These are phyloP conservation scores for Diorhabda sublineata DNA, from an alignment of 1,140 invertebrate species.

Conservation along the genomic window DNA sequence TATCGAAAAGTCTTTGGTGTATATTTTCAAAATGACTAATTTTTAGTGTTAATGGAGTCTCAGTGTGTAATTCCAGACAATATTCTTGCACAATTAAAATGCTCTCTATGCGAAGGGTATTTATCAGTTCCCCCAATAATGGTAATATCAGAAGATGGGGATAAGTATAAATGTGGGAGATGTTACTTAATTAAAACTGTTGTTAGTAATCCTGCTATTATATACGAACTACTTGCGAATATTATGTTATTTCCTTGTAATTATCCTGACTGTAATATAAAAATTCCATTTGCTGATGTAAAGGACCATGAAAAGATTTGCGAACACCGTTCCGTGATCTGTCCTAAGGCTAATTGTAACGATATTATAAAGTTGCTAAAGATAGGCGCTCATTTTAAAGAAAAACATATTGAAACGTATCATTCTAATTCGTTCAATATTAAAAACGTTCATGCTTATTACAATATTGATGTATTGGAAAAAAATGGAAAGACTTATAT, in stretches of 20 bases:
- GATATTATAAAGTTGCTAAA: constrained; percentile 8
- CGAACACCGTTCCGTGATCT: constrained; percentile 1
- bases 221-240: constrained; percentile 17
- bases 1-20: too few species aligned
- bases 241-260: constrained; percentile 12
- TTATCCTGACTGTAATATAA: constrained; percentile 9
- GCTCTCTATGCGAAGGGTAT: constrained; percentile 12
- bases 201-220: constrained; percentile 4
- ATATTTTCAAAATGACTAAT: too few species aligned
- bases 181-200: constrained; percentile 11
- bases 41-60: neutral
- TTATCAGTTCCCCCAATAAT: constrained; percentile 11
- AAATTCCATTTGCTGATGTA: constrained; percentile 12
- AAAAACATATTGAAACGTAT: constrained; percentile 14
- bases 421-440: constrained; percentile 14
- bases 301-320: constrained; percentile 17
- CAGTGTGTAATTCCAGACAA: constrained; percentile 13
- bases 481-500: constrained; percentile 19
- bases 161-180: constrained; percentile 16
- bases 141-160: constrained; percentile 16
- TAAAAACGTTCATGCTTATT: constrained; percentile 10
- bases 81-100: constrained; percentile 12
- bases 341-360: constrained; percentile 15
- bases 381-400: constrained; percentile 14
- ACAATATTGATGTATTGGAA: constrained; percentile 13